Evolutionary conservation across 92 coral and sea anemone species (phyloP).

Genomic region (Paramuricea clavata): DNA sequence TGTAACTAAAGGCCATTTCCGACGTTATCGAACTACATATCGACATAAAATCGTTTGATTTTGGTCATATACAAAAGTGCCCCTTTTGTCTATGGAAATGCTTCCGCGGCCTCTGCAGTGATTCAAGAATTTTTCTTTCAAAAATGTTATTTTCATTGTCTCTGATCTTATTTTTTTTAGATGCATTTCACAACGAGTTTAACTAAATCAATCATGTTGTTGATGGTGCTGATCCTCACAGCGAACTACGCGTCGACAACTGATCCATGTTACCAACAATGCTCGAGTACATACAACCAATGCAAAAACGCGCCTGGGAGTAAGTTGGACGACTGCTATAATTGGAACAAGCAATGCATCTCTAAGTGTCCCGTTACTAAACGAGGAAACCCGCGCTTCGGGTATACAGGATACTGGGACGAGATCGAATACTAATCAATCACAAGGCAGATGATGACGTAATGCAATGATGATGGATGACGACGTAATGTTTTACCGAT

Average conservation of each 20-base stretch:
- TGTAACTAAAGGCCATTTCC: too few relatives aligned
- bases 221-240: background rate
- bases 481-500: background rate
- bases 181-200: background rate
- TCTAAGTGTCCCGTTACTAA: background rate
- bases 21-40: too few relatives aligned
- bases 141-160: background rate
- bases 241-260: background rate
- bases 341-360: too few relatives aligned
- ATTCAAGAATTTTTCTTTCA: background rate
- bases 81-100: too few relatives aligned
- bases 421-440: background rate
- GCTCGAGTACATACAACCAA: background rate
- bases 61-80: too few relatives aligned
- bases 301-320: too few relatives aligned
- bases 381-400: background rate
- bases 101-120: too few relatives aligned
- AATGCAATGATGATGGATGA: background rate
- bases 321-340: too few relatives aligned
- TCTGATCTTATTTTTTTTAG: background rate
- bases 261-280: background rate
- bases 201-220: background rate
- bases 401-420: background rate
- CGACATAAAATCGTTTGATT: too few relatives aligned
- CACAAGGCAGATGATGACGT: constrained; percentile 3